Percentiles rank a stretch among this genome's conserved stretches.
Evolutionary conservation across 2,113 vertebrate species (phyloP).

Genomic region (Sprattus sprattus): DNA sequence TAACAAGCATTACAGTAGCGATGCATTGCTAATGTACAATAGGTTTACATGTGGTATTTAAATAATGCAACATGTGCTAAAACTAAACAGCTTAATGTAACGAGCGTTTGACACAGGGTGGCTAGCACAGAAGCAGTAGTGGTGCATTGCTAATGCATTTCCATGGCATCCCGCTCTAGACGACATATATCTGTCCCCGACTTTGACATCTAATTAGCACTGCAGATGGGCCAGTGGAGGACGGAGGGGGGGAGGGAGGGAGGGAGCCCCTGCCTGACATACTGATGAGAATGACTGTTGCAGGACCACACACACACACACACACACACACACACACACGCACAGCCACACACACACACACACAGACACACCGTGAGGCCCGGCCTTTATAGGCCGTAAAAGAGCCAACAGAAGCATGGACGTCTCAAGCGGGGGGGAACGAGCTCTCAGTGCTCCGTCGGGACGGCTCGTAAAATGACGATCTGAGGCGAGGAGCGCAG

Average conservation of each 20-base stretch:
- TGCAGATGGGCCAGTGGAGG: constrained; percentile 3
- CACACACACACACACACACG: too few relatives aligned
- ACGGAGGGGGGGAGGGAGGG: background rate
- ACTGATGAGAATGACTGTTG: constrained; percentile 20
- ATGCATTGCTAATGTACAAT: background rate
- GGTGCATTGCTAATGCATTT: constrained; percentile 18
- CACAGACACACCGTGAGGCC: constrained; percentile 3
- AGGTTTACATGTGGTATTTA: background rate
- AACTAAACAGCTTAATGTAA: background rate
- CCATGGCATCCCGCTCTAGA: background rate
- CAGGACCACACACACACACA: constrained; percentile 14
- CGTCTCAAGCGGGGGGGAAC: background rate
- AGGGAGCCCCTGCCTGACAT: constrained; percentile 3
- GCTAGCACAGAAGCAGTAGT: background rate
- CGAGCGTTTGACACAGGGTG: background rate
- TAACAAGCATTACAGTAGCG: background rate
- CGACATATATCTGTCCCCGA: background rate
- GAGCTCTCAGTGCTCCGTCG: background rate
- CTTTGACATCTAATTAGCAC: constrained; percentile 36
- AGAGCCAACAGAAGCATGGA: constrained; percentile 22
- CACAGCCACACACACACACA: too few relatives aligned
- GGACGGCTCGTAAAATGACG: constrained; percentile 21
- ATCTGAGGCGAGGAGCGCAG: background rate
- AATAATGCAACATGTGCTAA: background rate
- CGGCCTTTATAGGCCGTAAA: constrained; percentile 43